Evolutionary conservation across 2,797 vertebrate species (phyloP), one percentile per base, ranked within the genome.

Genomic region (Arremon aurantiirostris): DNA sequence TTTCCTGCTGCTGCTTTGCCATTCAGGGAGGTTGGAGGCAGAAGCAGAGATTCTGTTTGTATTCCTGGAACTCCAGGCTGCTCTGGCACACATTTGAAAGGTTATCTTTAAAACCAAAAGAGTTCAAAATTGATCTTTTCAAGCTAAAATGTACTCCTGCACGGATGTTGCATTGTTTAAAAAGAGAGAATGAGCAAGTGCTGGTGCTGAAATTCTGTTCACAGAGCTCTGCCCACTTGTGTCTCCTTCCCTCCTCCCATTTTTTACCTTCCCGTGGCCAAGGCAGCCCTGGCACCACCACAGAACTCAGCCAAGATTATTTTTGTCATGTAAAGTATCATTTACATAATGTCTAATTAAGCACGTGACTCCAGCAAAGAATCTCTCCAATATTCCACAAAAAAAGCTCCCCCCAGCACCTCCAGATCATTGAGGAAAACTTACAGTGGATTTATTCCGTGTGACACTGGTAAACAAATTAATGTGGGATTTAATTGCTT

Each of bases 401-500:
- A 84, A 84, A 89, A 65, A 4, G 16, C 49, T 90, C 70, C 75
- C 10, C 13, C 64, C 66, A 64, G 90, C 68, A 80, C 83, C 69
- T 44, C 73, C 12, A 60, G 83, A 64, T 53, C 49, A 86, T 84
- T 77, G 30, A 57, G 35, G 81, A 49, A 42, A 87, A 82, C 78
- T 92, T 87, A 39, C 80, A 93, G 55, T 81, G 23, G 3, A 86
- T 95, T 91, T 69, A 92, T 82, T 92, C 90, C 27, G 20, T 24
- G 75, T 89, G 89, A 73, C 78, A 57, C 75, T 22, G 53, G 85
- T 93, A 93, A 94, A 96, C 91, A 94, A 94, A 94, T 88, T 86
- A 88, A 95, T 8, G 82, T 68, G 42, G 76, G 78, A 75, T 93
- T 91, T 95, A 93, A 96, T 91, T 94, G 95, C 95, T 95, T 94